Conservation (phyloP, 2,888 invertebrate species). For the Papilio demoleus region DNA sequence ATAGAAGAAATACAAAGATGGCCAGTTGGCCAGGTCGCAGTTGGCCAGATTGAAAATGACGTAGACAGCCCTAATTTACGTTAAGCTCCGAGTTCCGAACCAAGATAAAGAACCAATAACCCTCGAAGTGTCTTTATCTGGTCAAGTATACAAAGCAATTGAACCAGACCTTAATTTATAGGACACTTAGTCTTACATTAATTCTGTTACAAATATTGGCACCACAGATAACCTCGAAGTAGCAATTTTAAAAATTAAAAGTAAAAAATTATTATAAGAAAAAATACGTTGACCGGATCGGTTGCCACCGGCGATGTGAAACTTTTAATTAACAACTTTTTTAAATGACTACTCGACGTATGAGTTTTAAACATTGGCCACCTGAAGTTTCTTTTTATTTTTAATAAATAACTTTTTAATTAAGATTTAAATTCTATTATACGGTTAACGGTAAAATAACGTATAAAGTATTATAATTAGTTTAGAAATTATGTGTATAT, state of each 20-base stretch:
- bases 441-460: not conserved
- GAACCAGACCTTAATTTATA: no score
- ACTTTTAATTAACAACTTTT: conserved; percentile 47
- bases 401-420: conserved; percentile 30
- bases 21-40: no score
- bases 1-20: no score
- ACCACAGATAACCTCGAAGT: not conserved
- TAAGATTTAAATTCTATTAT: not conserved
- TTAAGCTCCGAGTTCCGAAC: no score
- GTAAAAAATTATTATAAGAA: conserved; percentile 39
- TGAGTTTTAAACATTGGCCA: conserved; percentile 36
- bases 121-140: no score
- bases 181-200: not conserved
- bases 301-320: conserved; percentile 44
- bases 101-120: no score
- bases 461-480: no score
- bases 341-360: conserved; percentile 32
- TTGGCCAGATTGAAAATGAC: no score
- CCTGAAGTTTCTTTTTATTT: conserved; percentile 28
- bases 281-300: conserved; percentile 55
- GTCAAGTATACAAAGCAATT: no score
- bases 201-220: not conserved
- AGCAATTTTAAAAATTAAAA: conserved; percentile 40
- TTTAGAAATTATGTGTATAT: no score
- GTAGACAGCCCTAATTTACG: no score